Base-by-base conservation (phyloP, 2,888 invertebrate species). In the Asteroscopus sphinx region DNA sequence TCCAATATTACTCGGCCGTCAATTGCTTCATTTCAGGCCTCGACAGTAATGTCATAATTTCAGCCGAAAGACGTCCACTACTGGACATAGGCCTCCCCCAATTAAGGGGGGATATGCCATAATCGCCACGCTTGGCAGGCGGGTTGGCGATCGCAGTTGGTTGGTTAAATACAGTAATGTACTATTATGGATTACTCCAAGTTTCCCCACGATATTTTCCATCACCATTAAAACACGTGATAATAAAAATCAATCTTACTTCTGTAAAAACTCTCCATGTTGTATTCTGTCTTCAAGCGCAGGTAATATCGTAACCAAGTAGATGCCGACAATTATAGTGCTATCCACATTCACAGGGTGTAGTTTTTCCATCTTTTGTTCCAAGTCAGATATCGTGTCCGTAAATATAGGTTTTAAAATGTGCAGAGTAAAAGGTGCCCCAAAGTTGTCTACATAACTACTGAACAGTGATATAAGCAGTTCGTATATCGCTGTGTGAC, bases 371-470 rank as follows among this genome's bases (percentile, higher is more conserved):
- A 96, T 92, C 77, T 95, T 95, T 68, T 95, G 94, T 80, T 96
- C 96, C 57, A 96, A 85, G 65, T 94, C 95, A 44, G 91, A 86
- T 54, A 96, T 93, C 35, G 95, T 95, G 13, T 94, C 90, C 48
- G 90, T 87, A 74, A 96, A 95, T 45, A 95, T 84, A 12, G 95
- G 95, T 73, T 95, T 95, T 44, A 97, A 83, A 82, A 95, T 93
- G 16, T 88, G 86, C 49, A 84, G 85, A 0, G 96, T 95, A 81
- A 97, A 96, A 35, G 95, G 93, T 60, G 91, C 90, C 6, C 97
- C 97, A 81, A 97, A 97, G 51, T 96, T 95, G 16, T 95, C 92
- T 71, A 96, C 96, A 45, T 93, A 93, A 77, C 81, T 85, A 65
- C 80, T 87, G 45, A 93, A 88, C 61, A 93, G 65, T 6, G 86